phyloP scores from a whole-genome alignment of 92 coral and sea anemone genomes.

The Plumapathes pennacea region DNA sequence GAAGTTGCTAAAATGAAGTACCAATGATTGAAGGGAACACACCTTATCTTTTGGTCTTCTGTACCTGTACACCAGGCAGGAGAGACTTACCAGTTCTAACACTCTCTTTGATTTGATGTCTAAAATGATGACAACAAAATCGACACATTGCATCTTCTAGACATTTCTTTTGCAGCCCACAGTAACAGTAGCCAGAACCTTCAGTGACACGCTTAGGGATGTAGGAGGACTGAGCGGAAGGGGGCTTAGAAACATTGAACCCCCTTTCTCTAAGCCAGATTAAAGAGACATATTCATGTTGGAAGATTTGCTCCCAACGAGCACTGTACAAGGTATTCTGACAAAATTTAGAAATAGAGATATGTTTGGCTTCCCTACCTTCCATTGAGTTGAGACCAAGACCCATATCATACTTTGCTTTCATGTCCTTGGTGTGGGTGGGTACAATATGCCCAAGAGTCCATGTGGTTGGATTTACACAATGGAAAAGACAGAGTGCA shows the following conservation, averaged over 20 bases:
- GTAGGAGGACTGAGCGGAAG: slow-evolving; percentile 8
- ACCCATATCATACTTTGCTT: slow-evolving; percentile 43
- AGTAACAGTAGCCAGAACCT: slow-evolving; percentile 32
- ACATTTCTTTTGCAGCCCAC: slow-evolving; percentile 33
- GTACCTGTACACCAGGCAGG: too few species aligned
- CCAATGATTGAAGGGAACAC: too few species aligned
- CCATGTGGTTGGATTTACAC: slow-evolving; percentile 40
- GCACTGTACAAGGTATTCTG: slow-evolving; percentile 17
- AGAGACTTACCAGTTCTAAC: slow-evolving; percentile 25
- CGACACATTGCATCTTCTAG: slow-evolving; percentile 13
- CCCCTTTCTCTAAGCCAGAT: slow-evolving; percentile 55
- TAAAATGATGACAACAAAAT: slow-evolving; percentile 28
- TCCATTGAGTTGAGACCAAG: slow-evolving; percentile 53
- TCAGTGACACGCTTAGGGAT: slow-evolving; percentile 38
- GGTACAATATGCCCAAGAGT: slow-evolving; percentile 46
- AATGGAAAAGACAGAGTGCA: slow-evolving; percentile 7
- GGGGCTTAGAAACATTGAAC: slow-evolving; percentile 17
- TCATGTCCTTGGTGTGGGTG: slow-evolving; percentile 41
- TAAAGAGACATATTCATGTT: slow-evolving; percentile 44
- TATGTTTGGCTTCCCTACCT: slow-evolving; percentile 57
- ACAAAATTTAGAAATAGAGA: slow-evolving; percentile 33
- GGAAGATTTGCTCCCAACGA: slow-evolving; percentile 53
- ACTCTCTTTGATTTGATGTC: slow-evolving; percentile 26
- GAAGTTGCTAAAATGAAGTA: too few species aligned
- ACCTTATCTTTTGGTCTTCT: too few species aligned